Base-by-base conservation (phyloP, 2,797 vertebrate species). In the Crenuchus spilurus region DNA sequence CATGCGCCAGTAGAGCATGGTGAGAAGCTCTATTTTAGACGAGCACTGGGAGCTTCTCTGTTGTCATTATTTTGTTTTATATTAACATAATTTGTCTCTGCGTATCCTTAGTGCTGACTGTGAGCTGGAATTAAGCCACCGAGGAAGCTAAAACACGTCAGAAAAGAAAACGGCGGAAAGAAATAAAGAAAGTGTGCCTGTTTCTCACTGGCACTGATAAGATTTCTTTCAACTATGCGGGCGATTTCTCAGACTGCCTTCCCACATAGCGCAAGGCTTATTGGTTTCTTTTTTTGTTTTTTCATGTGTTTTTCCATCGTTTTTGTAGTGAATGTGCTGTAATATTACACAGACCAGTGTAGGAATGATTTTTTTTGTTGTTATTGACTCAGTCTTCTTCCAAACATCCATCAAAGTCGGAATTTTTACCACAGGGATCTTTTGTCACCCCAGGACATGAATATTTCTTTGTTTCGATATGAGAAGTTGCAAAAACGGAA, bases 361-460 rank as follows among this genome's bases (percentile, higher is more conserved):
- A n/a, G n/a, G n/a, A n/a, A n/a, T n/a, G n/a, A n/a, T n/a, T 46
- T 14, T 18, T 30, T 42, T 68, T 68, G 26, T 52, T 57, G 42
- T 46, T 76, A 71, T 10, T 10, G 51, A 57, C 48, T 70, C 62
- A 62, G 35, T 64, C 18, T 48, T 71, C 26, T 26, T 37, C 33
- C 18, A 58, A 55, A 76, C 68, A 76, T 76, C 61, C 52, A 71
- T 76, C 60, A 51, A 57, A 44, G 31, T 18, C 13, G 6, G 63
- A 9, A n/a, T 24, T 28, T 64, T 44, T 26, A 16, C 46, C 22
- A 10, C 2, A 0, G 8, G 30, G 62, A 37, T 18, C 42, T 42
- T 58, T 65, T 65, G 63, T 57, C 46, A 24, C 46, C 10, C 18
- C 46, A 24, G 46, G 46, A 10, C 8, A 49, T 11, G 46, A n/a